Conservation (phyloP, 2,113 vertebrate genomes). For the Lagopus leucura region DNA sequence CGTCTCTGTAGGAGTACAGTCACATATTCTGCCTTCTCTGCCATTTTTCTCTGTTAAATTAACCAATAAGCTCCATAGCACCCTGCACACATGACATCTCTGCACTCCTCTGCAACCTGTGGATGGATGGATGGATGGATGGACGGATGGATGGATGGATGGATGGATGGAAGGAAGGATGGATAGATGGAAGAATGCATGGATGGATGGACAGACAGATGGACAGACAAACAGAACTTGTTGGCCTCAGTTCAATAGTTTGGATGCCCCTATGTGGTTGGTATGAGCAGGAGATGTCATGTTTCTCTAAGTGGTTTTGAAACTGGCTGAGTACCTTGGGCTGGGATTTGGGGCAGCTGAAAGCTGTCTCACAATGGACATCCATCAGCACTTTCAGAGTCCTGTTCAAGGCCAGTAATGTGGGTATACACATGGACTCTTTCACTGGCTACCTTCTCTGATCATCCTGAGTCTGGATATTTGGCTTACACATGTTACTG, state of each 20-base stretch:
- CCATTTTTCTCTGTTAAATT: fast-evolving
- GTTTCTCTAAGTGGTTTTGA: neutral
- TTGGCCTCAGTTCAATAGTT: neutral
- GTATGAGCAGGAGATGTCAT: neutral
- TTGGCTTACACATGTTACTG: neutral
- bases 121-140: too few species aligned
- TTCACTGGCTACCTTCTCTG: neutral
- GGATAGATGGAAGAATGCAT: too few species aligned
- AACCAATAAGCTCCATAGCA: fast-evolving
- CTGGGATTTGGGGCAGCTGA: neutral
- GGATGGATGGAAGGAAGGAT: too few species aligned
- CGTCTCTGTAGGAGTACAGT: neutral
- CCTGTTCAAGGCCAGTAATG: neutral
- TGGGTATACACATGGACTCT: neutral
- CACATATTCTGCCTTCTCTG: neutral
- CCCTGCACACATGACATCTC: neutral
- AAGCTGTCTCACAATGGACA: neutral
- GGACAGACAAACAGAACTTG: neutral
- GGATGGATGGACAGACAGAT: too few species aligned
- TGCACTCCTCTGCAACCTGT: fast-evolving
- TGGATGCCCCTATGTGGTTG: neutral
- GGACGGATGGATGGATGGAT: too few species aligned
- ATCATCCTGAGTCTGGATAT: neutral
- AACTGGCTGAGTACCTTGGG: neutral
- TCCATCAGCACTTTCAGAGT: neutral